Evolutionary conservation across 2,113 vertebrate genomes (phyloP).

Genomic region (Corythornis cristatus): DNA sequence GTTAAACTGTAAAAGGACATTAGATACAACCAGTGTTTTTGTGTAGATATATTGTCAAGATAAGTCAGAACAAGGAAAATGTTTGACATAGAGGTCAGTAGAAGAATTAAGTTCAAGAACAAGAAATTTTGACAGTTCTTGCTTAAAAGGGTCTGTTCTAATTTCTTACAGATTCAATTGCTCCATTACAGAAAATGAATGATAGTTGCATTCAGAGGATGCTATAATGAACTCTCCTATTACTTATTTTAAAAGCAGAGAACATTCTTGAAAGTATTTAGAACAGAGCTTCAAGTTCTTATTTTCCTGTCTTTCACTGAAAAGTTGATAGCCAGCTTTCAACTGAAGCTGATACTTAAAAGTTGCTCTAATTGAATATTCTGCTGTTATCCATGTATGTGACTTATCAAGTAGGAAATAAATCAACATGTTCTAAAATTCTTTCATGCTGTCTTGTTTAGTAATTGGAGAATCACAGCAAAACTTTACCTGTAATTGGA

Average conservation of each 20-base stretch:
- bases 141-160: neutral
- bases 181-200: neutral
- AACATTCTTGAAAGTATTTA: neutral
- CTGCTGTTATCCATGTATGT: neutral
- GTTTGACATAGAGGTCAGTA: neutral
- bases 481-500: neutral
- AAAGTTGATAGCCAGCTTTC: neutral
- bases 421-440: neutral
- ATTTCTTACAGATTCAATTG: neutral
- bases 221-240: neutral
- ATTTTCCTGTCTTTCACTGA: neutral
- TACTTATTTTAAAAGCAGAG: neutral
- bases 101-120: neutral
- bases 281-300: neutral
- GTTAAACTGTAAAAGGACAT: neutral
- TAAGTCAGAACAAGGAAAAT: neutral
- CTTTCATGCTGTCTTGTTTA: neutral
- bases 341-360: neutral
- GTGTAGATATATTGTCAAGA: neutral
- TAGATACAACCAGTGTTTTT: accelerated
- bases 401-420: neutral
- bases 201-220: neutral
- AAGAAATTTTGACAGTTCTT: neutral
- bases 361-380: neutral
- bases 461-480: neutral